phyloP scores from a whole-genome alignment of 2,113 vertebrate genomes.

The Saccopteryx bilineata region DNA sequence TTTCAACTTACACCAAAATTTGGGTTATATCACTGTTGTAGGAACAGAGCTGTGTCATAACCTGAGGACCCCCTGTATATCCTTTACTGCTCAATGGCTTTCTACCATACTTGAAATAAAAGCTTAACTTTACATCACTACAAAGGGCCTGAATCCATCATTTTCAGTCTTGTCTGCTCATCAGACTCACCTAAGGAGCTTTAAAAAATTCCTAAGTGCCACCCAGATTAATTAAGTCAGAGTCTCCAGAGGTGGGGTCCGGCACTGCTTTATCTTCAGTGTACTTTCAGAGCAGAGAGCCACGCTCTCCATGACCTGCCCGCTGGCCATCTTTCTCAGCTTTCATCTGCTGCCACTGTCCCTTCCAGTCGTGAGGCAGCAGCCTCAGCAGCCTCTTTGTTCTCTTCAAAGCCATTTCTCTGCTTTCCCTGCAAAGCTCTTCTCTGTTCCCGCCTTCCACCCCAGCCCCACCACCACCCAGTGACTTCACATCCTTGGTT shows the following conservation, averaged over 20 bases:
- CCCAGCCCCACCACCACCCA: not conserved
- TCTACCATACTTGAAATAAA: conserved; percentile 6
- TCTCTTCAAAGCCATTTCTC: not conserved
- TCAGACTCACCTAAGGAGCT: not conserved
- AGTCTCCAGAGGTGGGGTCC: not conserved
- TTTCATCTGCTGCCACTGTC: not conserved
- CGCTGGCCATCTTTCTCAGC: not conserved
- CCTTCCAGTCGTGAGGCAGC: not conserved
- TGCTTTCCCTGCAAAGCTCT: not conserved
- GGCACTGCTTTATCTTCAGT: not conserved
- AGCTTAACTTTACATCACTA: not conserved
- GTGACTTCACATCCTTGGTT: not conserved
- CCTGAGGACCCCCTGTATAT: not conserved
- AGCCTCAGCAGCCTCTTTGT: not conserved
- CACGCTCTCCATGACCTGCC: not conserved
- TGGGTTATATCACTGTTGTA: no score
- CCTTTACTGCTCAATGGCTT: not conserved
- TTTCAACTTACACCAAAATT: no score
- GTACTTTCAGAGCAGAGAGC: not conserved
- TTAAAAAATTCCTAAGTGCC: not conserved
- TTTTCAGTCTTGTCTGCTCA: not conserved
- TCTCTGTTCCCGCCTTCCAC: not conserved
- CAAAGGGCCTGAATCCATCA: not conserved
- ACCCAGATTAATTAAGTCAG: not conserved
- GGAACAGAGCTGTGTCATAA: no score